phyloP scores from a whole-genome alignment of 2,888 invertebrate genomes.

The Syritta pipiens region DNA sequence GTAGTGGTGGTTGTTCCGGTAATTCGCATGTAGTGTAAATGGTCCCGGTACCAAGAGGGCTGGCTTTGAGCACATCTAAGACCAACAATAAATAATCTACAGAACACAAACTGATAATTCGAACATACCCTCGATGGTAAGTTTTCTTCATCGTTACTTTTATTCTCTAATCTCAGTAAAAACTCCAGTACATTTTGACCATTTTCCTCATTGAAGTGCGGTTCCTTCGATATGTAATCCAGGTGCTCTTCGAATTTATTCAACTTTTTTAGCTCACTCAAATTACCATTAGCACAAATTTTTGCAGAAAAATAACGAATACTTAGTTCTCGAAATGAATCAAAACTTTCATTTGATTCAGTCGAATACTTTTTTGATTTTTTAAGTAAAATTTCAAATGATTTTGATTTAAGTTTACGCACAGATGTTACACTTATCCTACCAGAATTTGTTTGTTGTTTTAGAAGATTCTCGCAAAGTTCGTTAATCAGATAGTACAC shows the following conservation, averaged over 20 bases:
- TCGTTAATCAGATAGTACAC: conserved; percentile 73
- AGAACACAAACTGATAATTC: background rate
- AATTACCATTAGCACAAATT: conserved; percentile 70
- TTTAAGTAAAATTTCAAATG: conserved; percentile 73
- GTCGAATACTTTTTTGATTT: conserved; percentile 69
- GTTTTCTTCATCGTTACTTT: conserved; percentile 41
- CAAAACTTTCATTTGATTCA: conserved; percentile 68
- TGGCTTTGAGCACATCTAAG: conserved; percentile 37
- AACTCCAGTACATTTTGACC: conserved; percentile 72
- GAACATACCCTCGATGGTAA: conserved; percentile 16
- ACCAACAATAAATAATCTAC: background rate
- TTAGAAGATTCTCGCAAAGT: conserved; percentile 71
- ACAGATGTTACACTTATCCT: conserved; percentile 70
- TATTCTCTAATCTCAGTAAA: conserved; percentile 70
- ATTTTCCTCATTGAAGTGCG: conserved; percentile 70
- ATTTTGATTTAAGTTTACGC: conserved; percentile 71
- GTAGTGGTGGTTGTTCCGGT: conserved; percentile 71
- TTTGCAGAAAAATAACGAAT: conserved; percentile 72
- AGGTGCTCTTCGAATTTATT: conserved; percentile 71
- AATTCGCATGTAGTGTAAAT: conserved; percentile 72
- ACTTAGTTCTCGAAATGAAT: conserved; percentile 72
- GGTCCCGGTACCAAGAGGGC: conserved; percentile 72
- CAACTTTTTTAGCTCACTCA: conserved; percentile 68
- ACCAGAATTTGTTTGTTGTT: conserved; percentile 44
- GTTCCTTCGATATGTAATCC: conserved; percentile 65